Base-by-base conservation (phyloP, 1,140 invertebrate genomes). In the Nephila pilipes region DNA sequence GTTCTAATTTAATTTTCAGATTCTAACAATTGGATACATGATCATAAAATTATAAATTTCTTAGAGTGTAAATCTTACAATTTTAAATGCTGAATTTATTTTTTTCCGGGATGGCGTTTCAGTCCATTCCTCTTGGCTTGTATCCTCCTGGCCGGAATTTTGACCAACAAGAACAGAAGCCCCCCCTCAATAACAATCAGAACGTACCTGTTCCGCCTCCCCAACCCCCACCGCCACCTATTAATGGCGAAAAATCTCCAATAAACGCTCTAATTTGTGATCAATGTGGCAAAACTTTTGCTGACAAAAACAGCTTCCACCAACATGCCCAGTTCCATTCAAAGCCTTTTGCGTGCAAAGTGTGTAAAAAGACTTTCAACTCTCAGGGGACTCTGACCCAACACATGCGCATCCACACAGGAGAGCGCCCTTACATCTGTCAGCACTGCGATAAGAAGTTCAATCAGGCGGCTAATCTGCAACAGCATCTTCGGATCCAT, bases 401-500 rank as follows among this genome's bases (percentile, higher is more conserved):
- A 22, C 95, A 95, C 87, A 93, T 94, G 88, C 94, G 94, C 20
- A 94, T 94, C 29, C 95, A 95, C 92, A 95, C 95, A 16, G 95
- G 95, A 32, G 95, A 95, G 93, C 85, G 94, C 36, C 95, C 95
- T 5, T 95, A 93, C 93, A 93, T 87, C 20, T 95, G 95, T 92
- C 91, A 93, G 65, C 91, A 93, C 85, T 99, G 99, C 96, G 99
- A 99, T 95, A 96, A 99, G 46, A 96, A 99, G 85, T 99, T 99
- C 96, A 99, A 98, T n/a, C 96, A 99, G 89, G 99, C 98, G 80
- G 99, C 99, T 96, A 99, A 99, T 96, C 97, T 99, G 46, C 99
- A 99, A 18, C 97, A 99, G 94, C 98, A 98, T 95, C 97, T 98
- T 96, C 94, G 96, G 85, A 96, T 96, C 38, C 98, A 98, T 95